These are phyloP conservation scores for Drosophila chauvacae DNA, from an alignment of 1,140 invertebrate genomes.

Conservation along the genomic window DNA sequence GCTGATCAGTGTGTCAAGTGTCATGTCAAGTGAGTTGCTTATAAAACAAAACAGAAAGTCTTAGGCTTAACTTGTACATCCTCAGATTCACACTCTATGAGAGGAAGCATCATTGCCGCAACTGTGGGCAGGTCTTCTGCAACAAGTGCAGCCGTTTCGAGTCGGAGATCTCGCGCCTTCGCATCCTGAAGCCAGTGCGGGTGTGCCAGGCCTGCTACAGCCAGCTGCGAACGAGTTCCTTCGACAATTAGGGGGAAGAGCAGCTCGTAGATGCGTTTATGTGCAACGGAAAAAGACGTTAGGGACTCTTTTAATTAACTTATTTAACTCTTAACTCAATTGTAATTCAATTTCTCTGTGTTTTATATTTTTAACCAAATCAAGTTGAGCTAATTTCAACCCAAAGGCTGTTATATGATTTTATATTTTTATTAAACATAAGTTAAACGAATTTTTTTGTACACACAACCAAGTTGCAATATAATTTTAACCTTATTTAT, in stretches of 20 bases:
- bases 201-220: slow-evolving; percentile 94
- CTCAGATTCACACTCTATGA: slow-evolving; percentile 95
- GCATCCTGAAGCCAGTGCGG: slow-evolving; percentile 95
- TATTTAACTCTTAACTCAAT: slow-evolving; percentile 18
- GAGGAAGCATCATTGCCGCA: slow-evolving; percentile 98
- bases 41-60: neutral
- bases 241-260: slow-evolving; percentile 66
- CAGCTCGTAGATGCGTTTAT: slow-evolving; percentile 41
- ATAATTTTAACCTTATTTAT: slow-evolving; percentile 67
- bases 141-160: slow-evolving; percentile 97
- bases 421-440: slow-evolving; percentile 50
- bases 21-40: slow-evolving; percentile 80
- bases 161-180: slow-evolving; percentile 95
- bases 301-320: slow-evolving; percentile 20
- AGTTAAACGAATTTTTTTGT: slow-evolving; percentile 53
- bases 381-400: slow-evolving; percentile 57
- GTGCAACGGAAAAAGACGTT: slow-evolving; percentile 25
- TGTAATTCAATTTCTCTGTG: slow-evolving; percentile 37
- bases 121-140: slow-evolving; percentile 98
- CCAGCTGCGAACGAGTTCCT: slow-evolving; percentile 68
- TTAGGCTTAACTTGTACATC: neutral
- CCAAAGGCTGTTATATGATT: slow-evolving; percentile 80
- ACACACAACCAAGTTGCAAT: slow-evolving; percentile 62
- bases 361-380: slow-evolving; percentile 59
- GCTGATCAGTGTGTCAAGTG: slow-evolving; percentile 95